phyloP scores from a whole-genome alignment of 2,888 invertebrate species.

The Hypena proboscidalis region DNA sequence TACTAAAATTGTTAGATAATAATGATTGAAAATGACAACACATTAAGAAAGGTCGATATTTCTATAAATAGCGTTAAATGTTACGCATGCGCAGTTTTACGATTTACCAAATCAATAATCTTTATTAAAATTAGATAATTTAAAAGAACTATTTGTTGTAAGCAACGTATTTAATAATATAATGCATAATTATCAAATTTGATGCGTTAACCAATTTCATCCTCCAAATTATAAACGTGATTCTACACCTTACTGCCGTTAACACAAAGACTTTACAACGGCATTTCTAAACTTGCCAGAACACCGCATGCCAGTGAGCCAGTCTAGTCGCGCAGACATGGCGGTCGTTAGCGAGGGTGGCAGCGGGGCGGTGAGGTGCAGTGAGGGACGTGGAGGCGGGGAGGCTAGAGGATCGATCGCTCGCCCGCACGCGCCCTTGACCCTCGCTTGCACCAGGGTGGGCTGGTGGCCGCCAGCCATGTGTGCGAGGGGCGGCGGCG shows the following conservation, averaged over 20 bases:
- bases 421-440: conserved; percentile 67
- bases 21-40: neutral
- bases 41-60: neutral
- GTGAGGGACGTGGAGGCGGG: conserved; percentile 16
- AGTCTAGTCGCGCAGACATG: conserved; percentile 54
- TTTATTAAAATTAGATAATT: too few species aligned
- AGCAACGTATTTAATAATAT: too few species aligned
- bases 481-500: conserved; percentile 29
- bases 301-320: conserved; percentile 45
- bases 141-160: too few species aligned
- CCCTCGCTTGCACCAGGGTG: conserved; percentile 55
- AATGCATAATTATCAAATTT: too few species aligned
- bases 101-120: too few species aligned
- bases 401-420: conserved; percentile 49
- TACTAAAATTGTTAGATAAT: neutral
- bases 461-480: conserved; percentile 27
- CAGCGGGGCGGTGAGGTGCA: conserved; percentile 13
- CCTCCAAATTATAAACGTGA: too few species aligned
- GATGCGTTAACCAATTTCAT: too few species aligned
- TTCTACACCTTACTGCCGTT: too few species aligned
- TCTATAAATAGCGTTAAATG: neutral
- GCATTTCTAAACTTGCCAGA: too few species aligned
- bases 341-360: conserved; percentile 22
- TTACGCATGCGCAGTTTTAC: too few species aligned
- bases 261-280: too few species aligned